Evolutionary conservation across 2,797 vertebrate species (phyloP).

Genomic region (Sciurus carolinensis): DNA sequence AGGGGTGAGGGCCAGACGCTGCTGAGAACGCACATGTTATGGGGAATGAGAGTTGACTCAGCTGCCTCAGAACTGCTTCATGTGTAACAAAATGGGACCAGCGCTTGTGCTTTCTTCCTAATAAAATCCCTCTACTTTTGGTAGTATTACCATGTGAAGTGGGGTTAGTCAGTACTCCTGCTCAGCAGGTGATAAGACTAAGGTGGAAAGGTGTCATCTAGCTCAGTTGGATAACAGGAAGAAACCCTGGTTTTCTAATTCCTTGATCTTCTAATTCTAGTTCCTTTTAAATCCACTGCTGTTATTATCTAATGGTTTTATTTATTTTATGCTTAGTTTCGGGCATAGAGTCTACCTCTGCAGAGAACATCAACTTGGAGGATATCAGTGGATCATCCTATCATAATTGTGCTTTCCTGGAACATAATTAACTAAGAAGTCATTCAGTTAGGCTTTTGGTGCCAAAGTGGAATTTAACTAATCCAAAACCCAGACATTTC

Average conservation of each 20-base stretch:
- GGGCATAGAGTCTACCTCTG: conserved; percentile 1
- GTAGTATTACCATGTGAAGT: neutral
- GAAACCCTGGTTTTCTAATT: conserved; percentile 36
- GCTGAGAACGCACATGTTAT: too few species aligned
- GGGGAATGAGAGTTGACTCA: neutral
- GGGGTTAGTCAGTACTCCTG: neutral
- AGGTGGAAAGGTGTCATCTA: neutral
- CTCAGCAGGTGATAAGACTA: neutral
- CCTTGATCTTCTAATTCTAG: conserved; percentile 10
- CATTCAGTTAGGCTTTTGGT: neutral
- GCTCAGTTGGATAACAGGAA: neutral
- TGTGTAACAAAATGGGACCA: neutral
- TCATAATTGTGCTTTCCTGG: neutral
- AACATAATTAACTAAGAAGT: conserved; percentile 18
- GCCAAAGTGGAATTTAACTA: neutral
- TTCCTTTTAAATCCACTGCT: neutral
- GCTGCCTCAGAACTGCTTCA: neutral
- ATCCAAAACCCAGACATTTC: neutral
- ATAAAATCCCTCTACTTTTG: neutral
- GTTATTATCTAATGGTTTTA: neutral
- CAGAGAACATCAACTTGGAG: neutral
- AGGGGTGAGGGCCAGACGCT: neutral
- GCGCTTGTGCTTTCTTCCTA: neutral
- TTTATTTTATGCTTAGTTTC: conserved; percentile 14
- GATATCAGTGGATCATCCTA: neutral